A percentile compares a stretch with the other conserved stretches of the same genome.
phyloP scores from a whole-genome alignment of 2,113 vertebrate species.

The Epinephelus fuscoguttatus region DNA sequence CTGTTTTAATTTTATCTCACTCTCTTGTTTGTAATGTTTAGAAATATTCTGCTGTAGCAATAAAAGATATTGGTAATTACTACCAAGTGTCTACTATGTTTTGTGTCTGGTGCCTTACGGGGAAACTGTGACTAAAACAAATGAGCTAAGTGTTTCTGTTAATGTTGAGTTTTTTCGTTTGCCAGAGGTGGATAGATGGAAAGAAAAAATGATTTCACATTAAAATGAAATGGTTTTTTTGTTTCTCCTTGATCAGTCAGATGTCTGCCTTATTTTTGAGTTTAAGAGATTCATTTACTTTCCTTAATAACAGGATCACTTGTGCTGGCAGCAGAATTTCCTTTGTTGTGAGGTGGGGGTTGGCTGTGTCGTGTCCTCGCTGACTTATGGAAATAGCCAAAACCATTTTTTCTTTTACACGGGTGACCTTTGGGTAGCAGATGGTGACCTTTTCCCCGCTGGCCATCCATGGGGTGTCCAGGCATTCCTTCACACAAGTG shows the following conservation, averaged over 20 bases:
- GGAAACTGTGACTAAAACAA: conserved; percentile 20
- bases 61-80: conserved; percentile 51
- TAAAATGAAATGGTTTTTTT: background rate
- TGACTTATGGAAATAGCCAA: conserved; percentile 48
- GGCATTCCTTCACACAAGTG: conserved; percentile 77
- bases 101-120: conserved; percentile 11
- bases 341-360: conserved; percentile 3
- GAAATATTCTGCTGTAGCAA: conserved; percentile 33
- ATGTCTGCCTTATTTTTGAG: background rate
- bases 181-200: background rate
- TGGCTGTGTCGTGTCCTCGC: background rate
- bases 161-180: background rate
- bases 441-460: conserved; percentile 74
- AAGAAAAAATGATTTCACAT: conserved; percentile 3
- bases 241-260: background rate
- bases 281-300: background rate
- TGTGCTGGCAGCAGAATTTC: background rate
- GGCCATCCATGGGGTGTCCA: conserved; percentile 65
- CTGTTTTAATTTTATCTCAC: background rate
- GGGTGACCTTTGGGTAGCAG: conserved; percentile 75
- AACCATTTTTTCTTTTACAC: conserved; percentile 37
- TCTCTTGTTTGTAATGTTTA: conserved; percentile 23
- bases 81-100: background rate
- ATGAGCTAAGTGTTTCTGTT: conserved; percentile 25
- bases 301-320: background rate